Conservation (phyloP, 2,888 invertebrate genomes). For the Panopea generosa region DNA sequence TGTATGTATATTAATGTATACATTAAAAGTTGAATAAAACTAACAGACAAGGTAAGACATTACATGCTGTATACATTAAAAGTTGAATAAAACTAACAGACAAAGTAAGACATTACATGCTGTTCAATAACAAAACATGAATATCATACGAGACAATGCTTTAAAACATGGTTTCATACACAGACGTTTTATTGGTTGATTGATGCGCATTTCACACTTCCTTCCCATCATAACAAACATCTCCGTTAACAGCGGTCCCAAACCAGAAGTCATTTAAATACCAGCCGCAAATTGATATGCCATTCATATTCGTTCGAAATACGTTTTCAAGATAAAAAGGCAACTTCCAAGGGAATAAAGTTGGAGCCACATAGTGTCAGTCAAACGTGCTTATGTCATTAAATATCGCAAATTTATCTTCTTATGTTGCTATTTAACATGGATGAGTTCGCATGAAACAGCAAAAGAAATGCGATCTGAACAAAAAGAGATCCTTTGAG, state of each 20-base stretch:
- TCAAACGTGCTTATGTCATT: constrained; percentile 60
- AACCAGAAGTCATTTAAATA: constrained; percentile 50
- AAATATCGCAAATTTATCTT: constrained; percentile 61
- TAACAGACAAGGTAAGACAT: no score
- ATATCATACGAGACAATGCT: no score
- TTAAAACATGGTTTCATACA: no score
- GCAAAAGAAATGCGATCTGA: constrained; percentile 61
- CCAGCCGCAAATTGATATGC: constrained; percentile 62
- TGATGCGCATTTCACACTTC: constrained; percentile 50
- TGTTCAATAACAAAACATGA: no score
- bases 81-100: no score
- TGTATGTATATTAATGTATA: no score
- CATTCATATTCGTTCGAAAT: constrained; percentile 54
- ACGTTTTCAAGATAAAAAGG: constrained; percentile 44
- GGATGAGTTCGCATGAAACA: constrained; percentile 67
- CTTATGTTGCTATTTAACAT: constrained; percentile 64
- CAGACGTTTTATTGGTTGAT: constrained; percentile 50
- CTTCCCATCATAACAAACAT: constrained; percentile 51
- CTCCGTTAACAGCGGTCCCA: constrained; percentile 29
- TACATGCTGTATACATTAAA: no score
- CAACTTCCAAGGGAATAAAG: constrained; percentile 56
- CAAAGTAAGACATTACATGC: no score
- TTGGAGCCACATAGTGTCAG: constrained; percentile 62
- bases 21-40: no score
- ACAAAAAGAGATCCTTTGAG: constrained; percentile 61